Base-by-base conservation (phyloP, 1,140 invertebrate genomes). In the Drosophila kikkawai region DNA sequence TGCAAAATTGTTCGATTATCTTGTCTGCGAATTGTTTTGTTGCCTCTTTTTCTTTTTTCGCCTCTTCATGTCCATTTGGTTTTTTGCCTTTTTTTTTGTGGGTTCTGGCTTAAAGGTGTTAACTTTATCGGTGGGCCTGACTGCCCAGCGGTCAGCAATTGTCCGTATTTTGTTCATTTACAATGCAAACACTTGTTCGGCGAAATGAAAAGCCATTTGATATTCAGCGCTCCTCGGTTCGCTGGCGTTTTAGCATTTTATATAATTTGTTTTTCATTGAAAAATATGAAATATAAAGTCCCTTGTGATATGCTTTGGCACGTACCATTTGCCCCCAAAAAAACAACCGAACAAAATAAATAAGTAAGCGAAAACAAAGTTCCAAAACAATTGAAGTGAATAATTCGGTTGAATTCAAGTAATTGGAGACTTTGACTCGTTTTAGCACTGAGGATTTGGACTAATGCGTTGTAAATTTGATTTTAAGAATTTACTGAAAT, bases 81-180 rank as follows among this genome's bases (percentile, higher is more conserved):
- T 59, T 45, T 42, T 57, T 60, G 66, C 71, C 69, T 56, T 78
- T 77, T 76, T 76, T 48, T 56, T 53, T 60, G 71, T 78, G 70
- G 77, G 75, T 55, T 74, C 76, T 45, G 80, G 85, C 84, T 87
- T 81, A 79, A 87, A 90, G 84, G 84, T 87, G 77, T 87, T 87
- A 87, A 84, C 84, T 87, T 87, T 88, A 87, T 90, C 84, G 65
- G 50, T 64, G 19, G 50, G 53, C 68, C 34, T 39, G 48, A 22
- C 47, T 19, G 39, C 11, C 29, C 58, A 26, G 17, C 50, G 80
- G 68, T 78, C 79, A 77, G 59, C 75, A 60, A 44, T 67, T 63
- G 66, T 75, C 41, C 41, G 57, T 44, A 44, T 63, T 84, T 76
- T 56, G 22, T 73, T 53, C 59, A 39, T 37, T 64, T 71, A 82